Evolutionary conservation across 2,888 invertebrate genomes (phyloP).

Genomic region (Leptura quadrifasciata): DNA sequence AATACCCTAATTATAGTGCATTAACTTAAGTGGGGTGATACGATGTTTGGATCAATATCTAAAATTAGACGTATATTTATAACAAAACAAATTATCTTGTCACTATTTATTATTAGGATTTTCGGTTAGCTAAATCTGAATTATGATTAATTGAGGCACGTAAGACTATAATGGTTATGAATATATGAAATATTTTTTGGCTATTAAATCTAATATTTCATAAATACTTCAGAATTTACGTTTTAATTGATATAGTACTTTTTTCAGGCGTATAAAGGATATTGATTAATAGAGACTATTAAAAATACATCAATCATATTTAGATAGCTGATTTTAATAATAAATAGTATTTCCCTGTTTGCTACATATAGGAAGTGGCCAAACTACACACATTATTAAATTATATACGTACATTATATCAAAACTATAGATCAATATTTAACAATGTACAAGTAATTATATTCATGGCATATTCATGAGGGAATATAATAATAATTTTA

Average conservation of each 20-base stretch:
- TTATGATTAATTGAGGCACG: neutral
- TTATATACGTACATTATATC: too few species aligned
- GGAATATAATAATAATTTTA: too few species aligned
- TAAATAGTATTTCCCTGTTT: neutral
- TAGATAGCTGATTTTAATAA: neutral
- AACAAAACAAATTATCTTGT: neutral
- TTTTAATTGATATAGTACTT: too few species aligned
- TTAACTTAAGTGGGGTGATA: neutral
- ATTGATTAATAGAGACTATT: neutral
- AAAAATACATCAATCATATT: conserved; percentile 6
- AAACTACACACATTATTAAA: too few species aligned
- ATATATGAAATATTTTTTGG: too few species aligned
- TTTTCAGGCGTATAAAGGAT: neutral
- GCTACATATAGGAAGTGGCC: too few species aligned
- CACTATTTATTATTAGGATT: neutral
- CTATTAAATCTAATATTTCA: too few species aligned
- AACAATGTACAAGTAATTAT: too few species aligned
- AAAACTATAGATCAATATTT: too few species aligned
- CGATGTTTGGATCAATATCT: neutral
- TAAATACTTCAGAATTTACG: too few species aligned
- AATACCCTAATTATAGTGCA: neutral
- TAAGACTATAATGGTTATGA: too few species aligned
- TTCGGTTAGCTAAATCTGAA: neutral
- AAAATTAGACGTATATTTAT: neutral
- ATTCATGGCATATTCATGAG: too few species aligned